phyloP scores from a whole-genome alignment of 2,888 invertebrate species.

The Pachliopta kotzebuea region DNA sequence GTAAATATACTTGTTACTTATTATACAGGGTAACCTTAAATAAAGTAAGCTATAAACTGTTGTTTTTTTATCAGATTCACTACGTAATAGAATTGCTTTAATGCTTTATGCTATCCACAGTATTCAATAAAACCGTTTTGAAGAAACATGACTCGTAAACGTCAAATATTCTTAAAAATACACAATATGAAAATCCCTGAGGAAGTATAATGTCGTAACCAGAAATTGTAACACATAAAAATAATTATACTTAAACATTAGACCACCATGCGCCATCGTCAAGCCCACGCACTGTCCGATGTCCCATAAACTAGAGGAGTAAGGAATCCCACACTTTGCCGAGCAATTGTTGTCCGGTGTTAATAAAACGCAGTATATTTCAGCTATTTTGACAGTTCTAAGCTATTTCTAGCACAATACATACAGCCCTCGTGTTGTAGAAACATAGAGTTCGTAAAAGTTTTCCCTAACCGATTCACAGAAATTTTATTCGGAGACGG shows the following conservation, averaged over 20 bases:
- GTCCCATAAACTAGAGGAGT: constrained; percentile 68
- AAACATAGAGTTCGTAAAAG: not conserved
- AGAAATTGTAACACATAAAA: constrained; percentile 34
- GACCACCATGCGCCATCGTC: constrained; percentile 55
- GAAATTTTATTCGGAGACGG: too few species aligned
- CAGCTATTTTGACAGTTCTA: constrained; percentile 77
- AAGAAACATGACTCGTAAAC: constrained; percentile 35
- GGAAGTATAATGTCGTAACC: constrained; percentile 25
- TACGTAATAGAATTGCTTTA: constrained; percentile 1
- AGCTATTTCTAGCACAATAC: constrained; percentile 65
- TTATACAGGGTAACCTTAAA: not conserved
- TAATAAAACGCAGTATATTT: constrained; percentile 78
- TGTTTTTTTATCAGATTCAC: not conserved
- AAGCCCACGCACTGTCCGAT: constrained; percentile 60
- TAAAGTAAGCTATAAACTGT: not conserved
- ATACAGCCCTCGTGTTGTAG: constrained; percentile 39
- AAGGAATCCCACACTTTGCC: constrained; percentile 75
- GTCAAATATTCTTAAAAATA: constrained; percentile 3
- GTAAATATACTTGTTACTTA: not conserved
- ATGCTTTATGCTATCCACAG: not conserved
- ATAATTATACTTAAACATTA: constrained; percentile 52
- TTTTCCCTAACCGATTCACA: too few species aligned
- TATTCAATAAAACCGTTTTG: constrained; percentile 5
- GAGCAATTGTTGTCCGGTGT: constrained; percentile 72
- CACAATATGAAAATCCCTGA: constrained; percentile 22